Evolutionary conservation across 35 echinoderm and acorn worm genomes (phyloP).

Genomic region (Ophiothrix spiculata): DNA sequence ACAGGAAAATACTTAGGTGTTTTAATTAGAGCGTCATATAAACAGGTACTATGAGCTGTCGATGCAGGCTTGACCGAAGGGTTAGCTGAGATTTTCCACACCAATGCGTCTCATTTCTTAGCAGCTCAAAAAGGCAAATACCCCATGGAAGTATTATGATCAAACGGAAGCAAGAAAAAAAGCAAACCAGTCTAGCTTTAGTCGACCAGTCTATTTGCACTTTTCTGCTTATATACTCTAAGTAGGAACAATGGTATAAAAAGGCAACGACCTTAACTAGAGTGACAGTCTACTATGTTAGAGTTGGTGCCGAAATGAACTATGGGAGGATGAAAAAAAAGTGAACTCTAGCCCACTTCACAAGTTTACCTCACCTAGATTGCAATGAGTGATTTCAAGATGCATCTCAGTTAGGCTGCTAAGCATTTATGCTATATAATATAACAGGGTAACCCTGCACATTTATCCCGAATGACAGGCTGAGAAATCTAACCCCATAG

Average conservation of each 20-base stretch:
- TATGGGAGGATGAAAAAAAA: not conserved
- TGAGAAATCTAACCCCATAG: slow-evolving; percentile 34
- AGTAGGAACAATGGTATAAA: not conserved
- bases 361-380: not conserved
- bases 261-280: slow-evolving; percentile 8
- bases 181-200: not conserved
- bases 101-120: not conserved
- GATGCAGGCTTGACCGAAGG: not conserved
- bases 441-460: slow-evolving; percentile 7
- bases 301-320: not conserved
- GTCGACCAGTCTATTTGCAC: not conserved
- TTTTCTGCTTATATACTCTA: not conserved
- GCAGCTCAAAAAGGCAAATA: not conserved
- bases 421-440: not conserved
- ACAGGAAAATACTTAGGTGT: not conserved
- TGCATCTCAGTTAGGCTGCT: not conserved
- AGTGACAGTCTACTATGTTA: not conserved
- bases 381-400: not conserved
- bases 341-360: not conserved
- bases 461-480: slow-evolving; percentile 22
- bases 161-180: slow-evolving; percentile 12
- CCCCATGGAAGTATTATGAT: slow-evolving; percentile 7
- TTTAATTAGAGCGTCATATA: slow-evolving; percentile 4
- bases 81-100: not conserved
- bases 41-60: not conserved